A percentile compares a stretch with the other conserved stretches of the same genome.
Conservation (phyloP, 2,888 invertebrate genomes). For the Steinernema hermaphroditum region DNA sequence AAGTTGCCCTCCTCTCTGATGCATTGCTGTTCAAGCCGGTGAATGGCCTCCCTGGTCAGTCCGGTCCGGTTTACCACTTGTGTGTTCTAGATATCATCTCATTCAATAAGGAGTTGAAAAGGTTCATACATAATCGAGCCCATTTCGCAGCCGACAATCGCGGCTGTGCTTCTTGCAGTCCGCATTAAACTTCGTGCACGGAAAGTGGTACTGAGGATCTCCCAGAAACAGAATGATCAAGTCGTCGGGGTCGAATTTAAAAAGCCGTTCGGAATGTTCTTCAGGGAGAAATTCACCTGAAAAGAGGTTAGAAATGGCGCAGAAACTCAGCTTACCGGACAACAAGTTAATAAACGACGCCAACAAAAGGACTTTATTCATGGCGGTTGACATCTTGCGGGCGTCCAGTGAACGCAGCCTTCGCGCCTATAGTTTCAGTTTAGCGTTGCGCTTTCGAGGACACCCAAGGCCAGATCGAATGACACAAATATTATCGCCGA, state of each 20-base stretch:
- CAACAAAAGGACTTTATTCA: no score
- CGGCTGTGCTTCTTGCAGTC: slow-evolving; percentile 52
- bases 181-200: slow-evolving; percentile 54
- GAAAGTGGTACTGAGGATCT: slow-evolving; percentile 60
- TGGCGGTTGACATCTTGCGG: no score
- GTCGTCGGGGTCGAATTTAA: slow-evolving; percentile 38
- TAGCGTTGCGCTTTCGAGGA: no score
- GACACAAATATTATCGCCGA: slow-evolving; percentile 5
- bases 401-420: no score
- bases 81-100: slow-evolving; percentile 33
- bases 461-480: background rate
- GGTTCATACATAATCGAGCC: slow-evolving; percentile 44
- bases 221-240: slow-evolving; percentile 55
- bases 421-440: no score
- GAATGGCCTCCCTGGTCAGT: slow-evolving; percentile 31
- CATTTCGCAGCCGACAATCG: slow-evolving; percentile 44
- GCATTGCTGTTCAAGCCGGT: slow-evolving; percentile 42
- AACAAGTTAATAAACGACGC: no score
- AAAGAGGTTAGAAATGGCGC: no score
- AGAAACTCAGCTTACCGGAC: no score
- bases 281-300: background rate
- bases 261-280: background rate
- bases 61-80: slow-evolving; percentile 32
- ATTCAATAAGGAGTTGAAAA: background rate
- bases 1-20: slow-evolving; percentile 53